Evolutionary conservation across 2,113 vertebrate species (phyloP), one percentile per base, ranked within the genome.

Genomic region (Lampris megalopsis): DNA sequence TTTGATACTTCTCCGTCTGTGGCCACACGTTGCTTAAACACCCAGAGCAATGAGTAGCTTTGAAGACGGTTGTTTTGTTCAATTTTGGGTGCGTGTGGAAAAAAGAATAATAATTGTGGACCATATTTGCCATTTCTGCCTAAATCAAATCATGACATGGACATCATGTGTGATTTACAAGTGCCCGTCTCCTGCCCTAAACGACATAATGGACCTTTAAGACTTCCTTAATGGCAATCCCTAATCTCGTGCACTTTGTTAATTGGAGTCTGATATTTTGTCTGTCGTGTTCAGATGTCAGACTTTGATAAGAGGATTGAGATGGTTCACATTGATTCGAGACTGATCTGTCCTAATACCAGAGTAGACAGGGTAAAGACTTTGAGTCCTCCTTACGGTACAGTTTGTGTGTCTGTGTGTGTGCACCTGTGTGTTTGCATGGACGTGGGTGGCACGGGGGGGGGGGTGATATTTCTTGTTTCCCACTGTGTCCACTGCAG

Each of bases 241-340:
- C 78, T 92, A 91, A 94, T 93, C 92, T 93, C 60, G 6, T 71
- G 75, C 87, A 87, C 87, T 91, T 91, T 90, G 92, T 91, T 94
- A 92, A 92, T 88, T 87, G 82, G 70, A 82, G 68, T 84, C 57
- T 87, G 81, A 86, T 86, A 91, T 83, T 24, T 79, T 90, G 90
- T 92, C 91, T 90, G 87, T 89, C 63, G 75, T 84, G 80, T 83
- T 91, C 91, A 92, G 91, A 92, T 89, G 83, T 93, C 83, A 88
- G 92, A 92, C 89, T 73, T 61, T 58, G 54, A 81, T 93, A 92
- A 94, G 91, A 93, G 89, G 93, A 93, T 92, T 92, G 90, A 87
- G 75, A 86, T 67, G 73, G 79, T 69, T 86, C 81, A 81, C 83
- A 50, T 48, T 80, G 61, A 57, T 79, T 59, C 71, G 54, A 76